These are phyloP conservation scores for Discoglossus pictus DNA, from an alignment of 2,797 vertebrate species.

Conservation along the genomic window DNA sequence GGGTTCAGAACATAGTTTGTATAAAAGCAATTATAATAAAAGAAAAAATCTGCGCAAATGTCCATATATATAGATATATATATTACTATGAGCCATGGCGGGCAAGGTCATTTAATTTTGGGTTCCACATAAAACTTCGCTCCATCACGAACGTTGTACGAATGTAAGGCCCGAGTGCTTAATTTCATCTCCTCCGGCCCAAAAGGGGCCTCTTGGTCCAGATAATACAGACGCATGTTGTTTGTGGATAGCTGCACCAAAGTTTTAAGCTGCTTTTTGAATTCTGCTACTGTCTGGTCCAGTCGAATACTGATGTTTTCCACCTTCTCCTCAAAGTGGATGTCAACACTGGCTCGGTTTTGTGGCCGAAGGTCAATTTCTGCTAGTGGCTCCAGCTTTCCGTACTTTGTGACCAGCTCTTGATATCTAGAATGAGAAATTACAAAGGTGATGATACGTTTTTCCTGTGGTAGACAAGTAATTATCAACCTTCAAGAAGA, in stretches of 20 bases:
- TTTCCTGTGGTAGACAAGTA: too few species aligned
- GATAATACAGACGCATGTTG: constrained; percentile 89
- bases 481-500: too few species aligned
- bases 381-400: constrained; percentile 87
- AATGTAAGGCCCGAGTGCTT: constrained; percentile 86
- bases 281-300: constrained; percentile 90
- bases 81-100: constrained; percentile 51
- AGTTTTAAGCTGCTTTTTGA: constrained; percentile 86
- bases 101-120: constrained; percentile 71
- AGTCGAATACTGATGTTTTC: constrained; percentile 85
- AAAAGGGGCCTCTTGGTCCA: constrained; percentile 82
- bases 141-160: constrained; percentile 90
- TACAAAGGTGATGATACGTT: background rate
- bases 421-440: constrained; percentile 79
- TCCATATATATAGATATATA: constrained; percentile 43
- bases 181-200: constrained; percentile 92
- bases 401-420: constrained; percentile 87
- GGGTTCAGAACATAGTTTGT: constrained; percentile 50
- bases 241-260: constrained; percentile 83
- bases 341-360: constrained; percentile 81
- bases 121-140: constrained; percentile 92
- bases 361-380: constrained; percentile 90
- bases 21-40: constrained; percentile 56
- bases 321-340: constrained; percentile 86
- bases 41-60: constrained; percentile 60